These are phyloP conservation scores for Leptinotarsa lineolata DNA, from an alignment of 1,140 invertebrate genomes.

Conservation along the genomic window DNA sequence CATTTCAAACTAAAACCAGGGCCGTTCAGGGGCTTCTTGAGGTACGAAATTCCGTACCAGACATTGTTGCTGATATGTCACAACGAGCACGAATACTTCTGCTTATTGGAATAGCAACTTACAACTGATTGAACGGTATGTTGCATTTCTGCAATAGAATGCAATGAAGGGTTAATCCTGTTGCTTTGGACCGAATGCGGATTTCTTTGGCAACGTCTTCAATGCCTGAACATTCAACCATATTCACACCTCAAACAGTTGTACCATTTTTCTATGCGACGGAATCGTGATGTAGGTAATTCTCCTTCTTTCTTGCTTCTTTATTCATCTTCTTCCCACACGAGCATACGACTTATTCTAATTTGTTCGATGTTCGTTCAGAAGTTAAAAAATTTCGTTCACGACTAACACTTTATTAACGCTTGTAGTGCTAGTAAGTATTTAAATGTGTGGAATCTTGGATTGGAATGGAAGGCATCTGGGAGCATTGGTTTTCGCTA, in stretches of 20 bases:
- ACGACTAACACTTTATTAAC: conserved; percentile 21
- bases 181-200: no score
- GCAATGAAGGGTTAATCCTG: no score
- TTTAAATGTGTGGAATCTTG: conserved; percentile 10
- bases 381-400: neutral
- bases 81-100: no score
- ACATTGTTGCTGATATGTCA: no score
- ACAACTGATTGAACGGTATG: no score
- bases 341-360: conserved; percentile 22
- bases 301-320: neutral
- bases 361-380: conserved; percentile 20
- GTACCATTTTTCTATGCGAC: neutral
- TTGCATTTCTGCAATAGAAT: no score
- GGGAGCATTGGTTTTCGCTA: neutral
- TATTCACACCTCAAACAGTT: conserved; percentile 21
- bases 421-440: conserved; percentile 17
- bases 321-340: conserved; percentile 18
- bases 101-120: no score
- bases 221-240: neutral
- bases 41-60: no score
- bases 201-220: neutral
- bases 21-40: no score
- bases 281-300: conserved; percentile 17
- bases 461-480: neutral
- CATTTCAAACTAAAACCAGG: no score